phyloP scores from a whole-genome alignment of 2,113 vertebrate species.

The Rhynchomys soricoides region DNA sequence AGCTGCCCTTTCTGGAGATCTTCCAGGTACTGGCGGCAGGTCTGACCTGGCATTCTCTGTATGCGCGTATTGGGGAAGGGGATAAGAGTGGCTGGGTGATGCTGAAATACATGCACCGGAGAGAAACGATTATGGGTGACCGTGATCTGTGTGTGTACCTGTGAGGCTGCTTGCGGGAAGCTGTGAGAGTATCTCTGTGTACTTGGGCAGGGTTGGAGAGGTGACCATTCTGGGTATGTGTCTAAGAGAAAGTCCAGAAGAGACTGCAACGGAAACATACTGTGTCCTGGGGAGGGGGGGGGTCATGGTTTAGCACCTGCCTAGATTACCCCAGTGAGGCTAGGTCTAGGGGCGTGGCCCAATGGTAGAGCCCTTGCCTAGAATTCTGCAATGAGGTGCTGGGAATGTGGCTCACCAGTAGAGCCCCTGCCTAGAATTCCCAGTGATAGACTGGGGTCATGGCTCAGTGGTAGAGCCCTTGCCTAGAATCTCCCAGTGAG shows the following conservation, averaged over 20 bases:
- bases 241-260: background rate
- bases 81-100: background rate
- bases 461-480: background rate
- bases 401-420: too few species aligned
- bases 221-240: background rate
- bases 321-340: too few species aligned
- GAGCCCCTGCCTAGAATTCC: too few species aligned
- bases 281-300: background rate
- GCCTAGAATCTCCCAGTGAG: background rate
- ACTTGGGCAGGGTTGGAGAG: background rate
- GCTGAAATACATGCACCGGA: background rate
- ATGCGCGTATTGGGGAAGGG: background rate
- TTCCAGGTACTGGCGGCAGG: background rate
- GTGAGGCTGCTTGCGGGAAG: background rate
- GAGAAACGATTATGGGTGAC: background rate
- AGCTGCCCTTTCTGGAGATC: background rate
- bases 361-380: background rate
- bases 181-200: background rate
- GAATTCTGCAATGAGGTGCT: too few species aligned
- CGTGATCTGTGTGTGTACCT: background rate
- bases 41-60: constrained; percentile 16
- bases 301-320: background rate
- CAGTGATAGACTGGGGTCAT: too few species aligned
- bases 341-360: background rate
- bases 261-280: background rate